phyloP scores from a whole-genome alignment of 2,888 invertebrate species.

The Scaptomyza caliginosa region DNA sequence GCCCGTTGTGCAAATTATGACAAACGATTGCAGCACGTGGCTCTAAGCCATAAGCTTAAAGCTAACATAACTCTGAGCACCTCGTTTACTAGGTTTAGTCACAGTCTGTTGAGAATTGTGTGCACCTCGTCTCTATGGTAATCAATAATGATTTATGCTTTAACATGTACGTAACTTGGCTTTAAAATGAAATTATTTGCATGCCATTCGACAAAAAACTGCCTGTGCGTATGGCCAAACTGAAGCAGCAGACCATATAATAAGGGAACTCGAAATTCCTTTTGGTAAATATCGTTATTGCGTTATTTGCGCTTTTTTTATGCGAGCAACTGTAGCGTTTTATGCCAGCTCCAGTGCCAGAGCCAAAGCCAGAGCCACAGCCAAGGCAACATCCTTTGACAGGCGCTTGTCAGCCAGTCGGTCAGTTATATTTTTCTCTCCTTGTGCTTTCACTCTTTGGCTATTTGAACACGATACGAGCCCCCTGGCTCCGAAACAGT shows the following conservation, averaged over 20 bases:
- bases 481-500: conserved; percentile 31
- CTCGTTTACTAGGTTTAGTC: conserved; percentile 7
- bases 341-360: conserved; percentile 35
- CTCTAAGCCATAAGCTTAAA: not conserved
- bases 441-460: conserved; percentile 1
- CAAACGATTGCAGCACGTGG: conserved; percentile 30
- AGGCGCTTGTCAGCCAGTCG: conserved; percentile 12
- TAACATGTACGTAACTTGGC: conserved; percentile 10
- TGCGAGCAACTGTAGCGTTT: conserved; percentile 24
- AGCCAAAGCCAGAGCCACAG: too few relatives aligned
- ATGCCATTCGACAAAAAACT: conserved; percentile 1
- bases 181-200: conserved; percentile 35
- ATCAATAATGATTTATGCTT: conserved; percentile 57
- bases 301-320: conserved; percentile 32
- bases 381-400: conserved; percentile 52
- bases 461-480: conserved; percentile 40
- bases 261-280: conserved; percentile 6
- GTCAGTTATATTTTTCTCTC: not conserved
- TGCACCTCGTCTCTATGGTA: conserved; percentile 5
- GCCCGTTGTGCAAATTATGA: conserved; percentile 27
- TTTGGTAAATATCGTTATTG: conserved; percentile 29
- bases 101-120: not conserved
- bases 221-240: not conserved
- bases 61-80: conserved; percentile 20
- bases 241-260: conserved; percentile 5